Conservation (phyloP, 1,140 invertebrate genomes). For the Pseudomyrmex gracilis region DNA sequence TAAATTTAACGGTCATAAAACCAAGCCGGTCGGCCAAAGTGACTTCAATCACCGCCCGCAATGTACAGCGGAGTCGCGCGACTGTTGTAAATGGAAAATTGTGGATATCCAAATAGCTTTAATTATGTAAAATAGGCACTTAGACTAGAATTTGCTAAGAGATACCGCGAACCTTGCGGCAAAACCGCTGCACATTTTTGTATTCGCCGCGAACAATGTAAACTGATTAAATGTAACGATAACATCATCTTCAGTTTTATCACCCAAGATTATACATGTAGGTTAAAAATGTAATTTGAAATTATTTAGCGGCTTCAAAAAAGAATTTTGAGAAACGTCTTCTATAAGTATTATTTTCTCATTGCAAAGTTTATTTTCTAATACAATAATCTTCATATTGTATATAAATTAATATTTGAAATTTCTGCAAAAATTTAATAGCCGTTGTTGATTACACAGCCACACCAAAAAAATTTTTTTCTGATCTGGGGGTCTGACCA, state of each 20-base stretch:
- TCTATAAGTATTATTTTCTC: too few species aligned
- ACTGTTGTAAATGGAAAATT: constrained; percentile 63
- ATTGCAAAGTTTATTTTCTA: too few species aligned
- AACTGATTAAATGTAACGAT: background rate
- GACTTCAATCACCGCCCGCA: constrained; percentile 38
- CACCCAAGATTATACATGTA: background rate
- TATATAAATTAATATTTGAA: background rate
- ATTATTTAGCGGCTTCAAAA: too few species aligned
- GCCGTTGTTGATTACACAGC: too few species aligned
- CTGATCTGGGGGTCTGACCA: too few species aligned
- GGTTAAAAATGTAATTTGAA: background rate
- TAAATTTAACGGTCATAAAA: constrained; percentile 50
- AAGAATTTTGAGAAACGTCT: too few species aligned
- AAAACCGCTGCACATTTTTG: constrained; percentile 62
- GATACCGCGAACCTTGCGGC: constrained; percentile 68
- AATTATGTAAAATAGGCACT: constrained; percentile 75
- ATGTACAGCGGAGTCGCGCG: constrained; percentile 42
- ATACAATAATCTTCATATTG: background rate
- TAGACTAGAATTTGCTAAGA: constrained; percentile 69
- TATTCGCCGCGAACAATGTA: constrained; percentile 41
- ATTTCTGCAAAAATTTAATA: background rate
- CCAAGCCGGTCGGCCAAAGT: constrained; percentile 30
- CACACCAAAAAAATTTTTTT: too few species aligned
- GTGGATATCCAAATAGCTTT: constrained; percentile 69
- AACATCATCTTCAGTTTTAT: background rate